These are phyloP conservation scores for Epistrophe grossulariae DNA, from an alignment of 2,888 invertebrate genomes.

Conservation along the genomic window DNA sequence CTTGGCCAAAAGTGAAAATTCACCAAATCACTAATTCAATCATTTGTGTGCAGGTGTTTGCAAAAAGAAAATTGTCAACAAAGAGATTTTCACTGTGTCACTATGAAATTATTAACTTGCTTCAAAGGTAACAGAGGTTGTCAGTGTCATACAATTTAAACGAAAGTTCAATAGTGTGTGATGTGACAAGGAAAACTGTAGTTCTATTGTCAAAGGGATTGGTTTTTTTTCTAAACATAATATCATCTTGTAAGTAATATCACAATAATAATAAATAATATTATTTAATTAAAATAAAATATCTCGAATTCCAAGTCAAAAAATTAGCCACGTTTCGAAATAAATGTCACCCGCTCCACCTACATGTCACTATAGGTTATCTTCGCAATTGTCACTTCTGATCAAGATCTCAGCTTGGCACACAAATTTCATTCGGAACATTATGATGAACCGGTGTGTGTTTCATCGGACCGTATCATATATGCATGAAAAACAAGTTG, in stretches of 20 bases:
- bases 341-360: constrained; percentile 35
- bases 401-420: constrained; percentile 40
- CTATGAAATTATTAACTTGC: not conserved
- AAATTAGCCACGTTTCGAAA: constrained; percentile 1
- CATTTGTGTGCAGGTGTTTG: constrained; percentile 61
- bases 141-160: constrained; percentile 12
- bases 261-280: not conserved
- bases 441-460: constrained; percentile 25
- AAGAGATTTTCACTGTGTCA: constrained; percentile 42
- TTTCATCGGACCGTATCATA: constrained; percentile 26
- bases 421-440: constrained; percentile 10
- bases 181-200: too few species aligned
- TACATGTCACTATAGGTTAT: constrained; percentile 45
- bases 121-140: constrained; percentile 2
- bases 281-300: not conserved
- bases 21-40: constrained; percentile 31
- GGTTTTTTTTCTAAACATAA: constrained; percentile 13
- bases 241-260: not conserved
- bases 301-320: not conserved
- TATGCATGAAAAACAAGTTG: constrained; percentile 52
- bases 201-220: not conserved
- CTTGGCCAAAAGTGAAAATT: constrained; percentile 68
- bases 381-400: constrained; percentile 30
- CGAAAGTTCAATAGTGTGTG: constrained; percentile 8
- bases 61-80: constrained; percentile 67